phyloP scores from a whole-genome alignment of 2,113 vertebrate genomes.

The Colinus virginianus region DNA sequence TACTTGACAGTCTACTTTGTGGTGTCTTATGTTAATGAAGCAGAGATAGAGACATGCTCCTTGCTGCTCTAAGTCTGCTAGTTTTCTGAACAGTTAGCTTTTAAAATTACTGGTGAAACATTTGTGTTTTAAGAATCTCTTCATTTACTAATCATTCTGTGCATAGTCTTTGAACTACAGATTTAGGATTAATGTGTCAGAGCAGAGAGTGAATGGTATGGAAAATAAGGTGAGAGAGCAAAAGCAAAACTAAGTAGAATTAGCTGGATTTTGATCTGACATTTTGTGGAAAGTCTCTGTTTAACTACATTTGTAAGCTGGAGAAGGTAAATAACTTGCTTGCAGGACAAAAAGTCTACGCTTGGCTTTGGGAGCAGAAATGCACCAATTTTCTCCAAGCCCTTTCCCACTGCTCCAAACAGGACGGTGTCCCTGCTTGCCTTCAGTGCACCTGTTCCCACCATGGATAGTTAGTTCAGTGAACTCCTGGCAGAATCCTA shows the following conservation, averaged over 20 bases:
- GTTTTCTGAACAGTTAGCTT: not conserved
- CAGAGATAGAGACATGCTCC: not conserved
- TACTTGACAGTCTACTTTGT: not conserved
- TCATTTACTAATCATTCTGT: not conserved
- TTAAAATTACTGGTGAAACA: not conserved
- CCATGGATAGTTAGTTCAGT: not conserved
- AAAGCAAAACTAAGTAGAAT: not conserved
- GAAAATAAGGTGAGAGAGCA: not conserved
- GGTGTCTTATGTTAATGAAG: not conserved
- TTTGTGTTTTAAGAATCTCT: not conserved
- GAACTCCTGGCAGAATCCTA: constrained; percentile 7
- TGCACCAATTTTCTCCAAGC: not conserved
- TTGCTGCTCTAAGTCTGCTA: not conserved
- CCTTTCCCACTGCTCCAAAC: not conserved
- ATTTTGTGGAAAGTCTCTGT: not conserved
- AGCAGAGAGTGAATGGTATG: not conserved
- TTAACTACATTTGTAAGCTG: not conserved
- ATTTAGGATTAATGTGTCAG: not conserved
- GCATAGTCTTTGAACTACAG: not conserved
- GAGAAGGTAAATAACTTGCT: not conserved
- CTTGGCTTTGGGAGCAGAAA: not conserved
- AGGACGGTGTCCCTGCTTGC: constrained; percentile 53
- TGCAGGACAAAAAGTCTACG: not conserved
- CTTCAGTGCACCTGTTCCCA: constrained; percentile 70
- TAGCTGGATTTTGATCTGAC: not conserved